Evolutionary conservation across 2,113 vertebrate genomes (phyloP).

Genomic region (Plectropomus leopardus): DNA sequence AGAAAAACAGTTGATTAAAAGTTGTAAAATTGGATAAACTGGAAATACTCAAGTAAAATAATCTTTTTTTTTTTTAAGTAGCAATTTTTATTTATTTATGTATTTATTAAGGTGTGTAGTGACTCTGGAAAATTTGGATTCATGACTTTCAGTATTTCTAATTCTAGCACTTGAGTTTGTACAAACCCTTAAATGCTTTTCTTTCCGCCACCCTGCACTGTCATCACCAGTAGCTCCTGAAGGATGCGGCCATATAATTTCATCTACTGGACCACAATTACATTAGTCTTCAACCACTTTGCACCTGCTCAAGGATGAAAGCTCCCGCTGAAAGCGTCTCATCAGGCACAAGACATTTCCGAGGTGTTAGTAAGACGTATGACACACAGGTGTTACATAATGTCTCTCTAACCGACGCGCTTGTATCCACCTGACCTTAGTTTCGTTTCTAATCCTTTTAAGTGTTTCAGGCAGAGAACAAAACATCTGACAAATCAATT

Average conservation of each 20-base stretch:
- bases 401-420: constrained; percentile 21
- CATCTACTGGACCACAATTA: constrained; percentile 56
- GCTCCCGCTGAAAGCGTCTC: constrained; percentile 32
- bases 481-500: neutral
- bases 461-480: constrained; percentile 33
- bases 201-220: constrained; percentile 16
- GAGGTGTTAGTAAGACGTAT: constrained; percentile 39
- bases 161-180: neutral
- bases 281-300: constrained; percentile 58
- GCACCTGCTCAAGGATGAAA: constrained; percentile 11
- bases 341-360: neutral
- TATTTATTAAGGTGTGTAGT: neutral
- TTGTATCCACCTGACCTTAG: constrained; percentile 27
- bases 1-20: no score
- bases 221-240: constrained; percentile 41
- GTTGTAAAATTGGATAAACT: no score
- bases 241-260: constrained; percentile 53
- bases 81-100: no score
- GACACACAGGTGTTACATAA: constrained; percentile 15
- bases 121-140: neutral
- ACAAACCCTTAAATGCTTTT: constrained; percentile 10
- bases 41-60: no score
- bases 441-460: constrained; percentile 58
- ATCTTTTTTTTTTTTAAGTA: no score
- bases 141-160: constrained; percentile 6